These are phyloP conservation scores for Saccostrea echinata DNA, from an alignment of 1,140 invertebrate species.

Conservation along the genomic window DNA sequence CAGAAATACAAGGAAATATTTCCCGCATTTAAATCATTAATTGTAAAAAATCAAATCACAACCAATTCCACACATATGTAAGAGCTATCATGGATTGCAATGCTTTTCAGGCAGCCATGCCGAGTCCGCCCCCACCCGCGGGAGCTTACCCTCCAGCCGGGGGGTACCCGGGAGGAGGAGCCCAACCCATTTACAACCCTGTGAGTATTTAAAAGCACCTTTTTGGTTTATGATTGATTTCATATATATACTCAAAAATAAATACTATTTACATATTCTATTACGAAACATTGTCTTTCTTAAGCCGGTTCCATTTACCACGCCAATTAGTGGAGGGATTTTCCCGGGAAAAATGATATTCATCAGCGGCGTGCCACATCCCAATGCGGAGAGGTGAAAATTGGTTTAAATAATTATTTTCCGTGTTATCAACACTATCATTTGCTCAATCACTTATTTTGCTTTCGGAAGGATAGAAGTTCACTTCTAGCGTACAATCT, in stretches of 20 bases:
- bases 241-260: too few relatives aligned
- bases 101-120: not conserved
- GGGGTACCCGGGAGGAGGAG: conserved; percentile 13
- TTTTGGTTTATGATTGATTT: not conserved
- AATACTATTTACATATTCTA: too few relatives aligned
- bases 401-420: too few relatives aligned
- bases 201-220: conserved; percentile 38
- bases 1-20: not conserved
- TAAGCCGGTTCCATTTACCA: conserved; percentile 62
- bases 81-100: not conserved
- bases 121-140: conserved; percentile 19
- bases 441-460: too few relatives aligned
- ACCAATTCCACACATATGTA: not conserved
- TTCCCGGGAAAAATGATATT: conserved; percentile 63
- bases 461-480: too few relatives aligned
- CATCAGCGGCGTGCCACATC: conserved; percentile 58
- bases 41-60: not conserved
- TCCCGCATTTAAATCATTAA: not conserved
- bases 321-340: conserved; percentile 55
- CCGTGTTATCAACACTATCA: too few relatives aligned
- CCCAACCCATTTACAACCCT: conserved; percentile 58
- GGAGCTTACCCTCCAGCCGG: not conserved
- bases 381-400: conserved; percentile 54
- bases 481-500: too few relatives aligned
- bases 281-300: conserved; percentile 18